A percentile compares a stretch with the other conserved stretches of the same genome.
phyloP scores from a whole-genome alignment of 2,113 vertebrate species.

The Manacus vitellinus region DNA sequence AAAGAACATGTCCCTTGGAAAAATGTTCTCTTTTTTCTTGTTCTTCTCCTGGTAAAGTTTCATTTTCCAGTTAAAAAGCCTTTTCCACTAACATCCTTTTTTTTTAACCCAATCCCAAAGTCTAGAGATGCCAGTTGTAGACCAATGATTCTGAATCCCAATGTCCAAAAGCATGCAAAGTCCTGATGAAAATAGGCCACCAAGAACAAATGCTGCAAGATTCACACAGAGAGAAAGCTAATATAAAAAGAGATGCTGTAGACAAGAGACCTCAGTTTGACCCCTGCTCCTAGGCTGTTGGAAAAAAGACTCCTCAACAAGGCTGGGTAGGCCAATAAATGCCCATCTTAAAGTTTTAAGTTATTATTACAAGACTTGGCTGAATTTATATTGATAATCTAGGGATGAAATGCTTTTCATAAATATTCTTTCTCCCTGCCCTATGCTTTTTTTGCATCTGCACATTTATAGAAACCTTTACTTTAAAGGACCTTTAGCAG shows the following conservation, averaged over 20 bases:
- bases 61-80: neutral
- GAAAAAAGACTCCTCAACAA: neutral
- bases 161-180: neutral
- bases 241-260: neutral
- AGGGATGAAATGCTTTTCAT: neutral
- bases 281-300: neutral
- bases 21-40: neutral
- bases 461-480: neutral
- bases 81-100: neutral
- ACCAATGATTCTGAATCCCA: neutral
- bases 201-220: neutral
- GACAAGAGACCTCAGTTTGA: neutral
- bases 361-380: neutral
- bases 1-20: neutral
- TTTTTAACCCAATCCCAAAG: neutral
- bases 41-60: neutral
- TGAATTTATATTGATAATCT: neutral
- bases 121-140: neutral
- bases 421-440: neutral
- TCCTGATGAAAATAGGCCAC: neutral
- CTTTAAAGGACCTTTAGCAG: neutral
- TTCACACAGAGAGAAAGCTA: neutral
- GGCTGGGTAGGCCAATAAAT: neutral
- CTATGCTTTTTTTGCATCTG: neutral
- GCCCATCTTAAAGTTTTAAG: neutral